Percentiles rank a stretch among this genome's conserved stretches.
Evolutionary conservation across 2,113 vertebrate genomes (phyloP).

Genomic region (Gnathonemus longibarbis): DNA sequence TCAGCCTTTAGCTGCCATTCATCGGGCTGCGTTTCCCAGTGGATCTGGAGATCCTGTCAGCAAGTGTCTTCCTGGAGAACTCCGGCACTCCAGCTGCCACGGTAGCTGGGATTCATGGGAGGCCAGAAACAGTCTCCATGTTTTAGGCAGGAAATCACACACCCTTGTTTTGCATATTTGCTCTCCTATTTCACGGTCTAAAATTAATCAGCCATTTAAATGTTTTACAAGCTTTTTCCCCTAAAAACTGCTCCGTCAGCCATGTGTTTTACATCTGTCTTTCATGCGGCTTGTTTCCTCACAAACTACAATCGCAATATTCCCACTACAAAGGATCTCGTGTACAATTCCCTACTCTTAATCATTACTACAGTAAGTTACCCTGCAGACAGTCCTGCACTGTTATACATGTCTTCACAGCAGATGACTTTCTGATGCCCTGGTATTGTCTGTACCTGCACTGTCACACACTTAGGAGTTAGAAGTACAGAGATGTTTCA

Average conservation of each 20-base stretch:
- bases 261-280: not conserved
- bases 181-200: not conserved
- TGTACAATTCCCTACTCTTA: not conserved
- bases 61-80: not conserved
- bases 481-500: not conserved
- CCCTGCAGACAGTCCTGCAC: not conserved
- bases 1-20: not conserved
- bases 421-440: not conserved
- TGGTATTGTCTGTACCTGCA: not conserved
- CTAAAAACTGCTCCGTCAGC: not conserved
- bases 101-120: not conserved
- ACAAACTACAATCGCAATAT: not conserved
- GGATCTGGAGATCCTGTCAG: not conserved
- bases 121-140: not conserved
- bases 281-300: not conserved
- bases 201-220: not conserved
- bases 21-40: not conserved
- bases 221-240: not conserved
- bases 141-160: not conserved
- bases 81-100: not conserved
- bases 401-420: not conserved
- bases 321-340: not conserved
- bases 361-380: not conserved
- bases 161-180: not conserved
- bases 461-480: not conserved